These are phyloP conservation scores for Hippasteria phrygiana DNA, from an alignment of 53 echinoderm and acorn worm genomes.

Conservation along the genomic window DNA sequence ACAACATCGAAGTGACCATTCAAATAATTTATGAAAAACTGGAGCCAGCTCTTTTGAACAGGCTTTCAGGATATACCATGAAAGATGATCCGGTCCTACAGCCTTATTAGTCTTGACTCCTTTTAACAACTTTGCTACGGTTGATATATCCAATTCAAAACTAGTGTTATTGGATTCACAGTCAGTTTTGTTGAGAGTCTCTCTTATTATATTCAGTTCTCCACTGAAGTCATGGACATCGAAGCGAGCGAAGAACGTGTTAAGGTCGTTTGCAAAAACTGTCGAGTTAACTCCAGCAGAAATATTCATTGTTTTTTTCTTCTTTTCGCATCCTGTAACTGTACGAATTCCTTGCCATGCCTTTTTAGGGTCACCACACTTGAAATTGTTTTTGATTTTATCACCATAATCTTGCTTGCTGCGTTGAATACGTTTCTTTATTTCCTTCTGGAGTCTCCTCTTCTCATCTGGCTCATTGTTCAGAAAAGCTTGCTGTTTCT, in stretches of 20 bases:
- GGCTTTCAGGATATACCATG: too few relatives aligned
- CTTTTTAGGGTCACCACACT: not conserved
- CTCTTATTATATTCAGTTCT: not conserved
- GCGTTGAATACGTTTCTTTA: not conserved
- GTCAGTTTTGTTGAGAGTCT: not conserved
- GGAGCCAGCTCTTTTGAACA: too few relatives aligned
- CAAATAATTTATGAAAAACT: too few relatives aligned
- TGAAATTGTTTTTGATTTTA: not conserved
- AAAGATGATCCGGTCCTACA: too few relatives aligned
- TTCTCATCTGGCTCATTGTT: not conserved
- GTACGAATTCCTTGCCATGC: not conserved
- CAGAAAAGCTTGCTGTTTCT: conserved; percentile 9
- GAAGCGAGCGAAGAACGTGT: not conserved
- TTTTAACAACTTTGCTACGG: conserved; percentile 1
- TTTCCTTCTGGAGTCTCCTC: conserved; percentile 10
- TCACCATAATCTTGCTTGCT: not conserved
- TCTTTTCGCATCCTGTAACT: not conserved
- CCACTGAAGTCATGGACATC: conserved; percentile 11
- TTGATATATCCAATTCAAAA: not conserved
- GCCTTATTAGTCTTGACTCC: too few relatives aligned
- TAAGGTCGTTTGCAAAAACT: not conserved
- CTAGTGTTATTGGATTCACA: not conserved
- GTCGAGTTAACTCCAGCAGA: not conserved
- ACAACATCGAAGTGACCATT: too few relatives aligned
- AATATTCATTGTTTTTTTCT: not conserved